Evolutionary conservation across 2,797 vertebrate genomes (phyloP).

Genomic region (Syngnathus acus): DNA sequence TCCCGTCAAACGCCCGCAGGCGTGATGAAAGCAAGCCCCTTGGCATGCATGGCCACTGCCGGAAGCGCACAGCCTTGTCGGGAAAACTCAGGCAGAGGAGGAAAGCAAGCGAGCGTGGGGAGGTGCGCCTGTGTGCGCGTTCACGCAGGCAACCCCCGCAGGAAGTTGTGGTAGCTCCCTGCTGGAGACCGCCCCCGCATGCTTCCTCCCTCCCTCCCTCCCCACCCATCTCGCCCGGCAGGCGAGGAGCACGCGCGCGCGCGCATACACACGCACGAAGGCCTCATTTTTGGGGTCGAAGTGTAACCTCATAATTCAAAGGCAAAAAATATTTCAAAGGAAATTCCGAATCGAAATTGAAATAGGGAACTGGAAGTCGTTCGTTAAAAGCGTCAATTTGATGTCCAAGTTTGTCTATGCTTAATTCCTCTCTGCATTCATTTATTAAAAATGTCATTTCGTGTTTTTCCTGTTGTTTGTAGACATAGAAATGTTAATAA

Average conservation of each 20-base stretch:
- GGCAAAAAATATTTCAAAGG: no score
- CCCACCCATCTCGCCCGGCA: slow-evolving; percentile 47
- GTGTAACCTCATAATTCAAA: no score
- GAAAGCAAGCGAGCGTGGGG: slow-evolving; percentile 10
- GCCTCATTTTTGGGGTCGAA: background rate
- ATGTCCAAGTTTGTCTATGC: no score
- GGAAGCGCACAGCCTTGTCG: slow-evolving; percentile 32
- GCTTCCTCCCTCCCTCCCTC: background rate
- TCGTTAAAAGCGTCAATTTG: no score
- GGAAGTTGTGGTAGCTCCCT: slow-evolving; percentile 54
- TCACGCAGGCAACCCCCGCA: slow-evolving; percentile 64
- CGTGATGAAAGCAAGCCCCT: slow-evolving; percentile 42
- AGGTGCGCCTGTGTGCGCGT: slow-evolving; percentile 15
- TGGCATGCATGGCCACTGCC: slow-evolving; percentile 27
- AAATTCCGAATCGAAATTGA: no score
- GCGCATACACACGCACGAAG: slow-evolving; percentile 3
- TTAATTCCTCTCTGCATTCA: no score
- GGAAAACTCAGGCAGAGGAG: slow-evolving; percentile 26
- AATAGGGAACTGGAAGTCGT: no score
- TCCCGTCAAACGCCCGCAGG: slow-evolving; percentile 18
- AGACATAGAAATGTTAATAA: no score
- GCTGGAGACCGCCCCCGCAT: slow-evolving; percentile 19
- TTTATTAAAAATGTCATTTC: no score
- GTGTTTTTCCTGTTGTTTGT: no score
- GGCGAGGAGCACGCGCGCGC: slow-evolving; percentile 12